phyloP scores from a whole-genome alignment of 2,888 invertebrate genomes.

The Drymonia ruficornis region DNA sequence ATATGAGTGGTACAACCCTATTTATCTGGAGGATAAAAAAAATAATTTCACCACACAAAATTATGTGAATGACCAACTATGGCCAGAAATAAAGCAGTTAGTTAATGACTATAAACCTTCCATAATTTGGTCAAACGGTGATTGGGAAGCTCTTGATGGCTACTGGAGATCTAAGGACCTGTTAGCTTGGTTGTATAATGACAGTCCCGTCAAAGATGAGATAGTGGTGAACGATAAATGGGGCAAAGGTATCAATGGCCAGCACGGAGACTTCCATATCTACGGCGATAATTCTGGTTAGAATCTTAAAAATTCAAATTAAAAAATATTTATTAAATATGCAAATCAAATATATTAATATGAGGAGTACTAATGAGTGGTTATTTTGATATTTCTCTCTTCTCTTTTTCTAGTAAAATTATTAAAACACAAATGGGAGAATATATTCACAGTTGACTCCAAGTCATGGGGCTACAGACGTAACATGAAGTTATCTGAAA shows the following conservation, averaged over 20 bases:
- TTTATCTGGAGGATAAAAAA: conserved; percentile 89
- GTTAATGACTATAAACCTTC: conserved; percentile 89
- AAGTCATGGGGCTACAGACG: conserved; percentile 94
- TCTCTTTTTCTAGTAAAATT: conserved; percentile 54
- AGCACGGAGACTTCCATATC: conserved; percentile 95
- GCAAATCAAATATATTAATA: too few species aligned
- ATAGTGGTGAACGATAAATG: conserved; percentile 98
- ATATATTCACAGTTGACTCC: conserved; percentile 95
- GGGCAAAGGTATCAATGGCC: conserved; percentile 91
- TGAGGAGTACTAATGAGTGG: too few species aligned
- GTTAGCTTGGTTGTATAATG: conserved; percentile 96
- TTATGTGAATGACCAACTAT: conserved; percentile 89
- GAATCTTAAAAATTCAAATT: conserved; percentile 13
- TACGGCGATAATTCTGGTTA: conserved; percentile 88
- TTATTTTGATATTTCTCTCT: too few species aligned
- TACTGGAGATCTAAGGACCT: conserved; percentile 95
- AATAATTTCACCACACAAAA: conserved; percentile 86
- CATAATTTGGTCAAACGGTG: conserved; percentile 97
- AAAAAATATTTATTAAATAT: too few species aligned
- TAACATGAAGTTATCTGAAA: conserved; percentile 88
- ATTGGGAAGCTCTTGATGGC: conserved; percentile 93
- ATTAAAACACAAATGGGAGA: conserved; percentile 95
- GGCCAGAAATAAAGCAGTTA: conserved; percentile 93
- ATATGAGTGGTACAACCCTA: conserved; percentile 95
- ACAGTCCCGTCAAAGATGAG: conserved; percentile 94